Conservation (phyloP, 2,113 vertebrate species). For the Limanda limanda region DNA sequence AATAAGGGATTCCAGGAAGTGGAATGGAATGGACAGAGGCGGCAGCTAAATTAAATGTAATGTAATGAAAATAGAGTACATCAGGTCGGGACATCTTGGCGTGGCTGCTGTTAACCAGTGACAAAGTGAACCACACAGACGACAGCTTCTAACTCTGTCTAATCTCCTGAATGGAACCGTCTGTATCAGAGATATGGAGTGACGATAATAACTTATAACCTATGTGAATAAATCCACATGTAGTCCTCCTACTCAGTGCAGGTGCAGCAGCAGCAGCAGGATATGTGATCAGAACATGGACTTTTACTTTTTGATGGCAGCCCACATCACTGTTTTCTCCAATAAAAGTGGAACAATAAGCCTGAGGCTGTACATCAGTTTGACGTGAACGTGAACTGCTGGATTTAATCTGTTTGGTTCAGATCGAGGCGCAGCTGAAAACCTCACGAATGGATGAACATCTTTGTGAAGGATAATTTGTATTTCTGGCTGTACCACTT, state of each 20-base stretch:
- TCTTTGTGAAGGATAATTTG: not conserved
- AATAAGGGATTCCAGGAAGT: too few relatives aligned
- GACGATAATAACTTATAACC: not conserved
- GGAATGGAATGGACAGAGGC: too few relatives aligned
- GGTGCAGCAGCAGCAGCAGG: not conserved
- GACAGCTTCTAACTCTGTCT: not conserved
- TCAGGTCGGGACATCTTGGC: too few relatives aligned
- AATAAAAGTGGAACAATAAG: not conserved
- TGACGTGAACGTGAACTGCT: slow-evolving; percentile 11
- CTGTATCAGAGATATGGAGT: not conserved
- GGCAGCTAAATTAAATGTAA: too few relatives aligned
- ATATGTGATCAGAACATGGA: not conserved
- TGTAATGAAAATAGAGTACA: too few relatives aligned
- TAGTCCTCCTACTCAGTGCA: too few relatives aligned
- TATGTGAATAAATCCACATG: not conserved
- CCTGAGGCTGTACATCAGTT: slow-evolving; percentile 12
- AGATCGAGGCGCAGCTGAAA: not conserved
- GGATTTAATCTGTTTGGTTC: slow-evolving; percentile 12
- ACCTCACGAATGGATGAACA: not conserved
- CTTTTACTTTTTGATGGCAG: not conserved
- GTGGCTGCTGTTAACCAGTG: too few relatives aligned
- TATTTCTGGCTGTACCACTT: slow-evolving; percentile 24
- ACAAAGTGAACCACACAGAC: too few relatives aligned
- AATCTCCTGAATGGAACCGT: too few relatives aligned
- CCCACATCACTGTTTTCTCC: not conserved